Base-by-base conservation (phyloP, 2,888 invertebrate genomes). In the Oithona nana region DNA sequence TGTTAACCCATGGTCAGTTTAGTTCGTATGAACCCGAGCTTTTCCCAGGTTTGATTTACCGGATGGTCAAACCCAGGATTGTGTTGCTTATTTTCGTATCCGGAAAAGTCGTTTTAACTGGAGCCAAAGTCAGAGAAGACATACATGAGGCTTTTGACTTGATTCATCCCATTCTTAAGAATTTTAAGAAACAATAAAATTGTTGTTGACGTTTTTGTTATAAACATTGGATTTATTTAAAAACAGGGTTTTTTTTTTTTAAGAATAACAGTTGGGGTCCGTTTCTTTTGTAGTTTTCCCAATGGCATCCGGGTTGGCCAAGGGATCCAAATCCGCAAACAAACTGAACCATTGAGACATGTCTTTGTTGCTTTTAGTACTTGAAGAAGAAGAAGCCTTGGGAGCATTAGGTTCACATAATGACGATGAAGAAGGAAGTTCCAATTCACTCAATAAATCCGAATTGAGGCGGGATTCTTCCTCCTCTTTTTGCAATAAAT, bases 31-130 rank as follows among this genome's bases (percentile, higher is more conserved):
- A 98, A 73, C 97, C 98, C 0, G 98, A 98, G 75, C 76, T 98
- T 63, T 98, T 98, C 75, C 95, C 98, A 6, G 98, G 97, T n/a
- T 79, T 98, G 30, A 92, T 98, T 64, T 98, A 98, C 73, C 80
- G 97, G 69, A 89, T 98, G 90, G 88, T 97, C 50, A 86, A 89
- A 70, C 97, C 97, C 0, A 81, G 92, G 67, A 84, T 98, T 67
- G 97, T 97, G 3, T 75, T 98, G 66, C 77, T 99, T 13, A 95
- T 99, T 73, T 99, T 99, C 77, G 97, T 98, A 1, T 97, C 95
- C 73, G 98, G 98, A 63, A 99, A 98, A 80, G 83, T 98, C 67
- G 97, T 98, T 1, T 83, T 98, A 66, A 98, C 97, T 70, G 94
- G 95, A 67, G 95, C 90, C 30, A 97, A 95, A 76, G 83, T 85